Conservation (phyloP, 2,113 vertebrate species). For the Etia nguti region DNA sequence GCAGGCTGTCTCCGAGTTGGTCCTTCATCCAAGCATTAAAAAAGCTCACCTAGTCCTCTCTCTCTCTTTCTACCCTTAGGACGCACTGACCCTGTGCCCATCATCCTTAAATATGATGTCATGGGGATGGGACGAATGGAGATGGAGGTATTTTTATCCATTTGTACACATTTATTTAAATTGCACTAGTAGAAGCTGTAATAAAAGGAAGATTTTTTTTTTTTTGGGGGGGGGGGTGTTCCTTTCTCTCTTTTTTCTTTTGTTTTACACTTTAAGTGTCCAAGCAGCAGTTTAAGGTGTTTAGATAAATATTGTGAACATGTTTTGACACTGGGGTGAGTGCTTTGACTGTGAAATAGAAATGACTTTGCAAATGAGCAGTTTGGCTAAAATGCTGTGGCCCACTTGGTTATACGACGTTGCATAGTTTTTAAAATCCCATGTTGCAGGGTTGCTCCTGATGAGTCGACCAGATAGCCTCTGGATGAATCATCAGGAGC, state of each 20-base stretch:
- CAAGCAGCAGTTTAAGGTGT: background rate
- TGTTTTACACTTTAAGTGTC: background rate
- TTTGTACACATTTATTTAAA: background rate
- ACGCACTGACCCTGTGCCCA: conserved; percentile 97
- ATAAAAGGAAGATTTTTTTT: background rate
- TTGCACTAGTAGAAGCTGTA: background rate
- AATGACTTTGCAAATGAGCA: background rate
- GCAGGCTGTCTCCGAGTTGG: conserved; percentile 66
- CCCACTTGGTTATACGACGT: background rate
- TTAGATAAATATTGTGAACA: background rate
- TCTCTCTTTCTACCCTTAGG: conserved; percentile 80
- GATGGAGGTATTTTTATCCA: conserved; percentile 82
- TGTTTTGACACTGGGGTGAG: background rate
- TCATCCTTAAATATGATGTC: conserved; percentile 98
- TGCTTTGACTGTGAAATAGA: background rate
- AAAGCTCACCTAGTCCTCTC: conserved; percentile 54
- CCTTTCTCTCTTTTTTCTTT: no score
- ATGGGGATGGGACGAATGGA: conserved; percentile 99
- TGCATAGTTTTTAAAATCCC: background rate
- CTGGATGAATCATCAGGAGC: background rate
- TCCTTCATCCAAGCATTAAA: background rate
- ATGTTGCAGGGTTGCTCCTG: background rate
- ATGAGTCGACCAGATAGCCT: background rate
- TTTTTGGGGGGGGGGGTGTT: no score
- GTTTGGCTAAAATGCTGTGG: background rate